Conservation (phyloP, 1,140 invertebrate genomes). For the Rhizoglyphus robini region DNA sequence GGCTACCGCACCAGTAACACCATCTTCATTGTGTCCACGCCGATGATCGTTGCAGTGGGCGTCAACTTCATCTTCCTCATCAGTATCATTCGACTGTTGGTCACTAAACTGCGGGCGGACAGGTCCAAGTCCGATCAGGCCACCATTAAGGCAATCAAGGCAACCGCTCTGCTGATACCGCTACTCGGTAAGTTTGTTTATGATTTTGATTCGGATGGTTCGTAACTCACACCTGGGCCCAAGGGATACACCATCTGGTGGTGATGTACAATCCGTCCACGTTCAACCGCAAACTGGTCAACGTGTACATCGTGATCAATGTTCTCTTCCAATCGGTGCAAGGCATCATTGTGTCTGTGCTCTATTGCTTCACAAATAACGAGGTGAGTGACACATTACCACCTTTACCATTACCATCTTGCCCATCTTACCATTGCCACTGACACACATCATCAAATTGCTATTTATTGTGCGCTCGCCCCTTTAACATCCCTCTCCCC, state of each 20-base stretch:
- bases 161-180: conserved; percentile 41
- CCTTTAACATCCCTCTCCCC: no score
- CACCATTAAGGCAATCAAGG: conserved; percentile 40
- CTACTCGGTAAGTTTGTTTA: conserved; percentile 33
- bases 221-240: not conserved
- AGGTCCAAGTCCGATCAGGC: conserved; percentile 34
- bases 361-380: conserved; percentile 42
- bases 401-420: not conserved
- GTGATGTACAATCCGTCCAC: conserved; percentile 38
- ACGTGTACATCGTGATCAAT: conserved; percentile 38
- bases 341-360: conserved; percentile 37
- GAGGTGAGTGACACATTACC: conserved; percentile 31
- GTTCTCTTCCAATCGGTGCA: conserved; percentile 38
- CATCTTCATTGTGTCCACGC: conserved; percentile 37
- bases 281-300: conserved; percentile 27
- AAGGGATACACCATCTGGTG: conserved; percentile 38
- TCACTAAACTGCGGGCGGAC: conserved; percentile 31
- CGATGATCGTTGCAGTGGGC: conserved; percentile 36
- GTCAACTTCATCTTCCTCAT: conserved; percentile 39
- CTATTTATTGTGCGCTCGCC: not conserved
- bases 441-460: not conserved
- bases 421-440: not conserved
- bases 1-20: conserved; percentile 31
- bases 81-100: conserved; percentile 40
- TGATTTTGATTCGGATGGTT: not conserved